These are phyloP conservation scores for Hyles lineata DNA, from an alignment of 2,888 invertebrate species.

Conservation along the genomic window DNA sequence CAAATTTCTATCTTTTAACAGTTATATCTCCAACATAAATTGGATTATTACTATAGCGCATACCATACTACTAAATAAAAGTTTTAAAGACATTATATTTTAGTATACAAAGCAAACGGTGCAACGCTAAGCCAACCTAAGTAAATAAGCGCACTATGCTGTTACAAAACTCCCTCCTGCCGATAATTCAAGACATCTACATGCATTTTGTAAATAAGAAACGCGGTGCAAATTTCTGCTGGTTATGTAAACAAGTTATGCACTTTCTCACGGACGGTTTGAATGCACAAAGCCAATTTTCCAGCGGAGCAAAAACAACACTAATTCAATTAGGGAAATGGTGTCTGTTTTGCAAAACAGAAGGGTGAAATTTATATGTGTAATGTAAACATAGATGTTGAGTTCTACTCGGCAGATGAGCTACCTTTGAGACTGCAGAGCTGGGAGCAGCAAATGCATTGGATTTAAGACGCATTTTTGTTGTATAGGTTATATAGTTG, in stretches of 20 bases:
- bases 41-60: too few species aligned
- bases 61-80: neutral
- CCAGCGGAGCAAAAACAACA: slow-evolving; percentile 76
- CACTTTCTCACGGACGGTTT: slow-evolving; percentile 75
- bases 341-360: slow-evolving; percentile 69
- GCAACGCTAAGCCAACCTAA: neutral
- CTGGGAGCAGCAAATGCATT: neutral
- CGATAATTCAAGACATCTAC: slow-evolving; percentile 54
- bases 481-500: too few species aligned
- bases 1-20: too few species aligned
- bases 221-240: slow-evolving; percentile 55
- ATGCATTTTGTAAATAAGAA: slow-evolving; percentile 59
- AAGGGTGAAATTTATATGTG: slow-evolving; percentile 68
- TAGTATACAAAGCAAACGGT: neutral
- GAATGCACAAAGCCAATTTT: slow-evolving; percentile 79
- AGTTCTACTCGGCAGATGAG: slow-evolving; percentile 70
- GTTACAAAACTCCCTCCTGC: slow-evolving; percentile 32
- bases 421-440: slow-evolving; percentile 38
- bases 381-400: slow-evolving; percentile 66
- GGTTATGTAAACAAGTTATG: slow-evolving; percentile 62
- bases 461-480: too few species aligned
- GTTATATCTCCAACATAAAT: too few species aligned
- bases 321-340: slow-evolving; percentile 81
- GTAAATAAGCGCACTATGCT: neutral
- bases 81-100: neutral